These are phyloP conservation scores for Mus spicilegus DNA, from an alignment of 2,113 vertebrate species.

Conservation along the genomic window DNA sequence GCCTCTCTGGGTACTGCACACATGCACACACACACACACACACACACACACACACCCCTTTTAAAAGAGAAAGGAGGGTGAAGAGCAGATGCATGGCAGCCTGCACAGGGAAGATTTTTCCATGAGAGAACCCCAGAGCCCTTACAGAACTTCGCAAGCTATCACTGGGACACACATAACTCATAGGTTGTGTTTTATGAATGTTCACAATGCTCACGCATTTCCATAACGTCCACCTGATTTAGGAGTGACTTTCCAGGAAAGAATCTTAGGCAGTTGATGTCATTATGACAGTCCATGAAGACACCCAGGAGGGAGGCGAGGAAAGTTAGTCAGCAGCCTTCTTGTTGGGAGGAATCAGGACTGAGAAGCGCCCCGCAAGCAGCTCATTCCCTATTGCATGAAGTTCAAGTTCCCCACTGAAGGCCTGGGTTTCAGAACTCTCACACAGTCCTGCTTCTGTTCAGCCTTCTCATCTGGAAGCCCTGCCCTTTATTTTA, in stretches of 20 bases:
- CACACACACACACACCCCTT: not conserved
- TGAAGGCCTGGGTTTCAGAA: not conserved
- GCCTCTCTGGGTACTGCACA: not conserved
- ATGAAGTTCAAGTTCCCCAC: not conserved
- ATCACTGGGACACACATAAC: not conserved
- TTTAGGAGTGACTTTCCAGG: not conserved
- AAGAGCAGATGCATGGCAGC: not conserved
- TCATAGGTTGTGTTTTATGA: not conserved
- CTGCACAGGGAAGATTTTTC: not conserved
- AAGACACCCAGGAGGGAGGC: not conserved
- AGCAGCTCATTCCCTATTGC: not conserved
- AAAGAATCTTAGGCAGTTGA: not conserved
- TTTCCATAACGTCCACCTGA: not conserved
- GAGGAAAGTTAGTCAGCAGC: not conserved
- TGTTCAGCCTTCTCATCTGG: not conserved
- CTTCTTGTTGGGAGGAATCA: not conserved
- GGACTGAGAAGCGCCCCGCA: not conserved
- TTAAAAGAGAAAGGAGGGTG: too few species aligned
- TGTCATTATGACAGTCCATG: not conserved
- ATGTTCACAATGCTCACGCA: accelerated
- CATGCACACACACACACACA: too few species aligned
- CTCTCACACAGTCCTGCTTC: not conserved
- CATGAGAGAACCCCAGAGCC: not conserved
- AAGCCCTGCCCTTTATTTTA: not conserved
- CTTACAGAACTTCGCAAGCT: not conserved